phyloP scores from a whole-genome alignment of 2,113 vertebrate genomes.

The Trematomus loennbergii region DNA sequence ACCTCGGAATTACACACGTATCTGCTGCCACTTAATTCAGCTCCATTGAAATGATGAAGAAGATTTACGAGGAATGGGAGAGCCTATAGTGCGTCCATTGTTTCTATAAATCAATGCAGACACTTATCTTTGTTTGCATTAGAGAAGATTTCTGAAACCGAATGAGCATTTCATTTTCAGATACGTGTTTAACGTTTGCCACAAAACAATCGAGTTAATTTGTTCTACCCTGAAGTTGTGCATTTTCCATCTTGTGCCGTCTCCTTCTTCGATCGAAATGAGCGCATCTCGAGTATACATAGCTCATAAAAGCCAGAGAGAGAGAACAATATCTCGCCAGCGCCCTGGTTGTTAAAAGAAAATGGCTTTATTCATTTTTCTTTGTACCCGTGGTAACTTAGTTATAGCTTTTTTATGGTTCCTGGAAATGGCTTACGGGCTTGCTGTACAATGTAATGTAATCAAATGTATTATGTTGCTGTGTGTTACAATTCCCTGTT shows the following conservation, averaged over 20 bases:
- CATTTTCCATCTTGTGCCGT: constrained; percentile 42
- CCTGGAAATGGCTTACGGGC: constrained; percentile 78
- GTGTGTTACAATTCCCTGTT: constrained; percentile 81
- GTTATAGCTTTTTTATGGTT: constrained; percentile 80
- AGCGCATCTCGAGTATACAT: constrained; percentile 53
- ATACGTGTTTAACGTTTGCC: neutral
- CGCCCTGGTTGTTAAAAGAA: constrained; percentile 76
- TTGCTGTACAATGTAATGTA: constrained; percentile 78
- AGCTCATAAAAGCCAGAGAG: constrained; percentile 69
- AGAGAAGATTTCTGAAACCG: neutral
- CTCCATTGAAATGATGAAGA: neutral
- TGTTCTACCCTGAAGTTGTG: constrained; percentile 30
- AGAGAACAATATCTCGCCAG: constrained; percentile 71
- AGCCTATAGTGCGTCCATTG: neutral
- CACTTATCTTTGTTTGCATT: neutral
- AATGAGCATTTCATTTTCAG: neutral
- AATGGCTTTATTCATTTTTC: constrained; percentile 82
- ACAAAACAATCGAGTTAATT: neutral
- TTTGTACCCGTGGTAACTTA: constrained; percentile 77
- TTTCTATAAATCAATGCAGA: neutral
- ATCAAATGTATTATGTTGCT: constrained; percentile 82
- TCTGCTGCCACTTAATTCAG: neutral
- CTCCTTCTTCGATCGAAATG: constrained; percentile 55
- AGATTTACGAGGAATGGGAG: neutral
- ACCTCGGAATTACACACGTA: neutral